Percentiles rank a stretch among this genome's conserved stretches.
phyloP scores from a whole-genome alignment of 2,888 invertebrate species.

The Sarcophaga caerulescens region DNA sequence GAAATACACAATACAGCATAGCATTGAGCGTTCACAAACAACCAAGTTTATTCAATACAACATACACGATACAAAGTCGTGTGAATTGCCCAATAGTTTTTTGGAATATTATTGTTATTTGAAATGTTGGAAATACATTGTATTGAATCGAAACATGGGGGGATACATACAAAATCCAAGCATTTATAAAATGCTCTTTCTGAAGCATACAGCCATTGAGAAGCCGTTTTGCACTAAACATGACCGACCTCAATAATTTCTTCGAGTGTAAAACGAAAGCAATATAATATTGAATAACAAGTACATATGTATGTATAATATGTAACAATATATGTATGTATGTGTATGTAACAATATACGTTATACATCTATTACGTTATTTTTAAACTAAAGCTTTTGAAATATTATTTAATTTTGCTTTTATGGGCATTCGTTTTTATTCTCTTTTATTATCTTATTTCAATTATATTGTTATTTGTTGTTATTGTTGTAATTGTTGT shows the following conservation, averaged over 20 bases:
- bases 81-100: no score
- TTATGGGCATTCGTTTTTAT: conserved; percentile 30
- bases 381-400: conserved; percentile 59
- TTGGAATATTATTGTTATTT: no score
- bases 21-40: no score
- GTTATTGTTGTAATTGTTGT: no score
- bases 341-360: no score
- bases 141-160: no score
- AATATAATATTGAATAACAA: background rate
- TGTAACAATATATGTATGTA: background rate
- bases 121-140: no score
- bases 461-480: background rate
- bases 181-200: background rate
- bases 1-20: no score
- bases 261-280: conserved; percentile 13
- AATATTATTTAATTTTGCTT: conserved; percentile 66
- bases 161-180: no score
- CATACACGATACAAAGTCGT: no score
- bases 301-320: background rate
- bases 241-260: conserved; percentile 7
- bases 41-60: no score
- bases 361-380: conserved; percentile 54
- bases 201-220: background rate
- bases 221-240: background rate
- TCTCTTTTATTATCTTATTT: background rate